phyloP scores from a whole-genome alignment of 1,140 invertebrate genomes.

The Eriocheir sinensis region DNA sequence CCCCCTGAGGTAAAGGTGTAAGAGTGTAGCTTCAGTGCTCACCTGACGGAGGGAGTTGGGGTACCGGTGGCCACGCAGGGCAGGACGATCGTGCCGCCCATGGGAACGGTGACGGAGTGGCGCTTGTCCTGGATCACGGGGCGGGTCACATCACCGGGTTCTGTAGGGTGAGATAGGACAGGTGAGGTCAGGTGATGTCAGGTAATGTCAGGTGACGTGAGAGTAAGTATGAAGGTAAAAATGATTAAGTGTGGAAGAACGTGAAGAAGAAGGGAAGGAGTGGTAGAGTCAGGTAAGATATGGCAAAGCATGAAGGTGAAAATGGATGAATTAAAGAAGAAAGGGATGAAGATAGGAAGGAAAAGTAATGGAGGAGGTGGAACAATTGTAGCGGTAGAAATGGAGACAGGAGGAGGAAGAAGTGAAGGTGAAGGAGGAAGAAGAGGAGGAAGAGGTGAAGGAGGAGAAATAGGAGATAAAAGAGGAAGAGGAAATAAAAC shows the following conservation, averaged over 20 bases:
- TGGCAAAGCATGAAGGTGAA: not conserved
- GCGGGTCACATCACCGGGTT: constrained; percentile 58
- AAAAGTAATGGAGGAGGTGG: not conserved
- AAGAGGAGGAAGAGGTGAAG: not conserved
- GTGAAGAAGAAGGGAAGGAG: not conserved
- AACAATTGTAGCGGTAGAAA: not conserved
- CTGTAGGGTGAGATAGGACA: not conserved
- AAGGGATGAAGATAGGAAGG: not conserved
- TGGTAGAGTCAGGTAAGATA: not conserved
- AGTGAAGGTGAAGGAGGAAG: not conserved
- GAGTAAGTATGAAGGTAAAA: not conserved
- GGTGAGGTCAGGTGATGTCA: not conserved
- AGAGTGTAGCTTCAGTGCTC: not conserved
- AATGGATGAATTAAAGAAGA: not conserved
- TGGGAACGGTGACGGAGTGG: constrained; percentile 81
- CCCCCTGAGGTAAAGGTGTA: not conserved
- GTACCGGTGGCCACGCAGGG: constrained; percentile 87
- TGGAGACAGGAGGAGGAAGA: not conserved
- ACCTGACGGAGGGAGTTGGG: constrained; percentile 84
- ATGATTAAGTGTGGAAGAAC: too few species aligned
- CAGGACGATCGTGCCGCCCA: constrained; percentile 85
- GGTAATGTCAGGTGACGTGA: not conserved
- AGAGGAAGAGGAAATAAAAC: not conserved
- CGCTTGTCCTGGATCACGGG: constrained; percentile 65
- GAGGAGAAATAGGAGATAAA: not conserved